These are phyloP conservation scores for Sycon ciliatum DNA, from an alignment of 37 sponge, comb jelly and placozoan genomes.

Conservation along the genomic window DNA sequence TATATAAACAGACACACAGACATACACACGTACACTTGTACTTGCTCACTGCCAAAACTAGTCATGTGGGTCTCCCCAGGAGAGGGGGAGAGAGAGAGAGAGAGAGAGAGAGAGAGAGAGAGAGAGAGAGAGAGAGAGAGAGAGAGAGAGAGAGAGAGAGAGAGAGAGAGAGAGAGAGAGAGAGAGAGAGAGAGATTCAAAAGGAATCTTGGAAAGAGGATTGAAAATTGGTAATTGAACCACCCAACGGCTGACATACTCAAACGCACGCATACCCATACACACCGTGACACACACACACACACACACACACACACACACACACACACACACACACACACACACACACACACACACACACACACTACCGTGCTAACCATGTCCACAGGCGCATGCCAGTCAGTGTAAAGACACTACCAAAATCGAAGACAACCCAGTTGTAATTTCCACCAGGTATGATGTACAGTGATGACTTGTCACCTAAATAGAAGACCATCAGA, in stretches of 20 bases:
- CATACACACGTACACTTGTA: not conserved
- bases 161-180: not conserved
- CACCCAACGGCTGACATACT: too few species aligned
- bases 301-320: not conserved
- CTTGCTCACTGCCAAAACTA: too few species aligned
- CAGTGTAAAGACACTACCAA: constrained; percentile 57
- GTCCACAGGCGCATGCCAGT: constrained; percentile 67
- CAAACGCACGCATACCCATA: not conserved
- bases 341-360: too few species aligned
- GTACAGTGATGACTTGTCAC: too few species aligned
- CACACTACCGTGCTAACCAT: too few species aligned
- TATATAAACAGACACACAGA: not conserved
- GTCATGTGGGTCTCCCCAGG: not conserved
- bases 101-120: constrained; percentile 3
- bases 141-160: constrained; percentile 10
- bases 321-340: too few species aligned
- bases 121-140: not conserved
- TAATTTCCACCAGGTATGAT: too few species aligned
- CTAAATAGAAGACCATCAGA: too few species aligned
- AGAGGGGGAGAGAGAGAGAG: not conserved
- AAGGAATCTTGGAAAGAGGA: too few species aligned
- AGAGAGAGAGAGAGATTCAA: too few species aligned
- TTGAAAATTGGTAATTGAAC: too few species aligned
- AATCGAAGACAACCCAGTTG: constrained; percentile 52
- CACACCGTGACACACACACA: not conserved